Evolutionary conservation across 1,140 invertebrate species (phyloP), one percentile per base, ranked within the genome.

Genomic region (Philotrypesis tridentata): DNA sequence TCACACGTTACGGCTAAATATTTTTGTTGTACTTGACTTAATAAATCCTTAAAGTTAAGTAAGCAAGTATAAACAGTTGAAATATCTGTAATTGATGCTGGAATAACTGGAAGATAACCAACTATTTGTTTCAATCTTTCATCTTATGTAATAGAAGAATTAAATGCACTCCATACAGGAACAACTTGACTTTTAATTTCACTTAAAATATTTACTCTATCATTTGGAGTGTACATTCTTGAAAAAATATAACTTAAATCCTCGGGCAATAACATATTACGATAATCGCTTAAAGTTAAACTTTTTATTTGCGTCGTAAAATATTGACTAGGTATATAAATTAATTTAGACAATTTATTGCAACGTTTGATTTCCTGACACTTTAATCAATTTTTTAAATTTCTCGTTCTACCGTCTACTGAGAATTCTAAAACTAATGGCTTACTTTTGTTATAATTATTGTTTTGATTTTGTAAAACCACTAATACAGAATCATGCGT

Each of bases 401-500:
- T n/a, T 27, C n/a, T n/a, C n/a, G n/a, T n/a, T n/a, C n/a, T n/a
- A n/a, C n/a, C n/a, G n/a, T n/a, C n/a, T n/a, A n/a, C n/a, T n/a
- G n/a, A n/a, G n/a, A n/a, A n/a, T n/a, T n/a, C n/a, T n/a, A n/a
- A n/a, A n/a, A n/a, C n/a, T n/a, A n/a, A n/a, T n/a, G n/a, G n/a
- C n/a, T n/a, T n/a, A n/a, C n/a, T n/a, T 80, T 48, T 68, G 21
- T 61, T 82, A n/a, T 5, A 25, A 55, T 63, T 73, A 11, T 25
- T 63, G 8, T 43, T 48, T 33, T 25, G 17, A 61, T 82, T 40
- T 78, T 82, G 81, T 72, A 82, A 73, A 33, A 83, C n/a, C 8
- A 83, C 82, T n/a, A n/a, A n/a, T n/a, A n/a, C n/a, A 17, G 75
- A 29, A 67, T 80, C 78, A 48, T 85, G 83, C 12, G 68, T 82